These are phyloP conservation scores for Dermolepida albohirtum DNA, from an alignment of 2,888 invertebrate species.

Conservation along the genomic window DNA sequence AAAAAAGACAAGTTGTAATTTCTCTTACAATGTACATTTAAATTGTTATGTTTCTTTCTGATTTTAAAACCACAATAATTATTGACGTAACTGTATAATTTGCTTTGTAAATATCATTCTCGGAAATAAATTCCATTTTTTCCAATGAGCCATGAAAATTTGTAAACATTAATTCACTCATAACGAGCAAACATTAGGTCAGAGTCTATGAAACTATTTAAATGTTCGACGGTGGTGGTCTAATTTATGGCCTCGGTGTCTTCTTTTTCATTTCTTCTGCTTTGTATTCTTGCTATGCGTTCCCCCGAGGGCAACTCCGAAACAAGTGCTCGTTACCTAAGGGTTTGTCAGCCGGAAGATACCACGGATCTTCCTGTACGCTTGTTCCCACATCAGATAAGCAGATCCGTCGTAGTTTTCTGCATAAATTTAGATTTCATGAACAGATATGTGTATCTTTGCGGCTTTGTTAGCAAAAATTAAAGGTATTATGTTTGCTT, in stretches of 20 bases:
- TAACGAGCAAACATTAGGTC: not conserved
- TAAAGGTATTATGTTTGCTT: too few relatives aligned
- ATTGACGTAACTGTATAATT: too few relatives aligned
- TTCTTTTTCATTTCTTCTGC: not conserved
- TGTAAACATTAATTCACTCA: not conserved
- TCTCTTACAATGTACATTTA: too few relatives aligned
- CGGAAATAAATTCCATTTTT: too few relatives aligned
- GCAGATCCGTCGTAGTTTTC: slow-evolving; percentile 1
- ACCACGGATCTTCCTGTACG: not conserved
- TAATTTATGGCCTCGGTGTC: not conserved
- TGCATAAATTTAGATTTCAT: slow-evolving; percentile 21
- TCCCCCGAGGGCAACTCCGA: not conserved
- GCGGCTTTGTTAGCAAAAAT: not conserved
- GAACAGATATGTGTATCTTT: not conserved
- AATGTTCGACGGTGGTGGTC: slow-evolving; percentile 2
- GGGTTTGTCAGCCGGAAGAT: slow-evolving; percentile 1
- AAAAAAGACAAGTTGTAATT: too few relatives aligned
- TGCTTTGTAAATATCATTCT: too few relatives aligned
- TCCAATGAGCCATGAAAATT: too few relatives aligned
- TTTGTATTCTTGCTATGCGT: not conserved
- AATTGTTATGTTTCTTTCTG: too few relatives aligned
- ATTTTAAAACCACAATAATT: too few relatives aligned
- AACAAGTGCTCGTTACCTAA: not conserved
- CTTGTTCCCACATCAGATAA: slow-evolving; percentile 4
- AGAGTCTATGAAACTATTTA: not conserved